Conservation (phyloP, 2,797 vertebrate genomes). For the Aplochiton taeniatus region DNA sequence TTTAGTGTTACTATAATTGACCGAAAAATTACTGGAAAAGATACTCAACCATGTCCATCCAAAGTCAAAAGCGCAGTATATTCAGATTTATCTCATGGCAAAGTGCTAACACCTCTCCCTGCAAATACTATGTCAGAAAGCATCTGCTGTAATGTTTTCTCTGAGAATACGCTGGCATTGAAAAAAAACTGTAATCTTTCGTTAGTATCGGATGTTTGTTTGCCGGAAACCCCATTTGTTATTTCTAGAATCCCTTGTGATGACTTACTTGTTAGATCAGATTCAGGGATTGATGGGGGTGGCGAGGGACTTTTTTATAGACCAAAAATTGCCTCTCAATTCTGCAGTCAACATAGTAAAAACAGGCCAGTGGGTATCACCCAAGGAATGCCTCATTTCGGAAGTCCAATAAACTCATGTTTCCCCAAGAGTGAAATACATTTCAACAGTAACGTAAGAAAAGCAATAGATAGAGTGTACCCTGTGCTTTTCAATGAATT, state of each 20-base stretch:
- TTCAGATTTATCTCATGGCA: conserved; percentile 33
- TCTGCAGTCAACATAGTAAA: conserved; percentile 56
- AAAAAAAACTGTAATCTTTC: conserved; percentile 65
- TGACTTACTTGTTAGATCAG: conserved; percentile 38
- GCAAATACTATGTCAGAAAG: conserved; percentile 22
- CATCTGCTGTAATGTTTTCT: conserved; percentile 42
- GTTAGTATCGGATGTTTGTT: conserved; percentile 57
- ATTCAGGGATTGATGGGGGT: conserved; percentile 54
- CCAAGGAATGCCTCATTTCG: conserved; percentile 70
- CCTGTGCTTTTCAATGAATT: conserved; percentile 51
- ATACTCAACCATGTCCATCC: conserved; percentile 42
- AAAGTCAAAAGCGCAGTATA: conserved; percentile 47
- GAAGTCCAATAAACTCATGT: conserved; percentile 42
- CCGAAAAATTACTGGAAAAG: conserved; percentile 39
- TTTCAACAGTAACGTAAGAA: conserved; percentile 62
- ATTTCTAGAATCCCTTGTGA: conserved; percentile 46
- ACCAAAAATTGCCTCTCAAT: conserved; percentile 53
- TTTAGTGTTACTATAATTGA: conserved; percentile 53
- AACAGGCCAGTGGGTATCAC: conserved; percentile 67
- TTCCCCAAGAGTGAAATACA: conserved; percentile 53
- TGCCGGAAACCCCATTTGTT: conserved; percentile 46
- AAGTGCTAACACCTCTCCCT: conserved; percentile 27
- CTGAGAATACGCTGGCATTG: conserved; percentile 51
- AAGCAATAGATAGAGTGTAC: conserved; percentile 39
- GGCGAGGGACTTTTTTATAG: conserved; percentile 54